Conservation (phyloP, 2,888 invertebrate species). For the Sarcophaga caerulescens region DNA sequence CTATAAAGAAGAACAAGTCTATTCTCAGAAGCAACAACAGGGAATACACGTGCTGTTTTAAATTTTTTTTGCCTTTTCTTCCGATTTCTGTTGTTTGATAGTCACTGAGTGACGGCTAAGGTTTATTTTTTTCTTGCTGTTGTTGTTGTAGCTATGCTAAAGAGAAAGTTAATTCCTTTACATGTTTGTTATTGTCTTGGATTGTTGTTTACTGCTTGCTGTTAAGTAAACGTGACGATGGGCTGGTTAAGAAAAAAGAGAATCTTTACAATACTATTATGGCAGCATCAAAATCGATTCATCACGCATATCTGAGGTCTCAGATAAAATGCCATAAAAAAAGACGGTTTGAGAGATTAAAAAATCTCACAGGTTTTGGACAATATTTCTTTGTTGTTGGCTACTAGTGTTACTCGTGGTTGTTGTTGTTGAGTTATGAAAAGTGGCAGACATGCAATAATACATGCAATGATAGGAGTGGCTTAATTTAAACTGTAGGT, state of each 20-base stretch:
- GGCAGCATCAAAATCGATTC: slow-evolving; percentile 23
- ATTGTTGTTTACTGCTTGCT: slow-evolving; percentile 17
- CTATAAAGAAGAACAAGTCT: slow-evolving; percentile 32
- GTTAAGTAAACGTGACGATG: slow-evolving; percentile 46
- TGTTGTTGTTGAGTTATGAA: neutral
- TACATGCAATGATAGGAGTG: no score
- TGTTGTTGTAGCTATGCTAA: neutral
- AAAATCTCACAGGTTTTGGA: neutral
- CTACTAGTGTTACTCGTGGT: neutral
- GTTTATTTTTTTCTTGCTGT: neutral
- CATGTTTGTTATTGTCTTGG: neutral
- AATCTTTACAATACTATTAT: slow-evolving; percentile 12
- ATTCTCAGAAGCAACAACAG: slow-evolving; percentile 30
- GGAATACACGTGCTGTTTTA: neutral
- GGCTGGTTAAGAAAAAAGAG: slow-evolving; percentile 31
- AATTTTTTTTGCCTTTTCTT: no score
- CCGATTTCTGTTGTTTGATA: no score
- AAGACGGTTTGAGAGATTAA: neutral
- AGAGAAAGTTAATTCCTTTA: slow-evolving; percentile 27
- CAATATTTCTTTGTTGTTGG: neutral
- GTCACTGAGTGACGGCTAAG: neutral
- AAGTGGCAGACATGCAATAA: neutral
- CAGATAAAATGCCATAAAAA: neutral
- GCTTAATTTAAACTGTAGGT: no score
- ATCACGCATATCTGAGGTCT: neutral